A percentile compares a stretch with the other conserved stretches of the same genome.
These are phyloP conservation scores for Drosophila subsilvestris DNA, from an alignment of 2,888 invertebrate species.

Conservation along the genomic window DNA sequence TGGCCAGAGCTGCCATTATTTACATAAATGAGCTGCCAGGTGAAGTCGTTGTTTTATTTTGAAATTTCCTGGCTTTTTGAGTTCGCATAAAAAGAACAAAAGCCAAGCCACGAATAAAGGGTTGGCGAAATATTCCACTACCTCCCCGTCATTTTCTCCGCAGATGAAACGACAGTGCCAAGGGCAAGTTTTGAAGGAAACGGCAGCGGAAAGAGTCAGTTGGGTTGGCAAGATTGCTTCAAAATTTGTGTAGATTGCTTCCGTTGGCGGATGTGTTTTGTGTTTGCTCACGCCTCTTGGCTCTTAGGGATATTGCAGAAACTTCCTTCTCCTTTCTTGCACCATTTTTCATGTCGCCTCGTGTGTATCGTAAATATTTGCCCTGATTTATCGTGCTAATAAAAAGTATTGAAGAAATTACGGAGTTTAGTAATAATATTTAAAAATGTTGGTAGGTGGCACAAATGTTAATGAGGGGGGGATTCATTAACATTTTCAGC, in stretches of 20 bases:
- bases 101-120: neutral
- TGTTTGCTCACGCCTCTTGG: conserved; percentile 2
- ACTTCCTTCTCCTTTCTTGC: neutral
- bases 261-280: conserved; percentile 43
- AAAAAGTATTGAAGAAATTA: conserved; percentile 6
- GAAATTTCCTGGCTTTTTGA: neutral
- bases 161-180: conserved; percentile 10
- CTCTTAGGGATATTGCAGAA: neutral
- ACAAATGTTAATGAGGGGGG: too few species aligned
- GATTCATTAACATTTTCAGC: conserved; percentile 4
- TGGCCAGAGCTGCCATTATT: conserved; percentile 10
- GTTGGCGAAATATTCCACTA: neutral
- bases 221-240: conserved; percentile 24
- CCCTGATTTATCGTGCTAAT: neutral
- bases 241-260: conserved; percentile 62
- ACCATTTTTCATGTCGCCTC: neutral
- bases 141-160: conserved; percentile 14
- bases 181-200: conserved; percentile 3
- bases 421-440: neutral
- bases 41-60: neutral
- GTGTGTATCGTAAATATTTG: neutral
- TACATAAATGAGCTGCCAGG: conserved; percentile 23
- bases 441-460: too few species aligned
- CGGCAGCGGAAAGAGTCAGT: conserved; percentile 3
- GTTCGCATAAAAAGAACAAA: neutral